Evolutionary conservation across 2,113 vertebrate species (phyloP).

Genomic region (Pelecanus crispus): DNA sequence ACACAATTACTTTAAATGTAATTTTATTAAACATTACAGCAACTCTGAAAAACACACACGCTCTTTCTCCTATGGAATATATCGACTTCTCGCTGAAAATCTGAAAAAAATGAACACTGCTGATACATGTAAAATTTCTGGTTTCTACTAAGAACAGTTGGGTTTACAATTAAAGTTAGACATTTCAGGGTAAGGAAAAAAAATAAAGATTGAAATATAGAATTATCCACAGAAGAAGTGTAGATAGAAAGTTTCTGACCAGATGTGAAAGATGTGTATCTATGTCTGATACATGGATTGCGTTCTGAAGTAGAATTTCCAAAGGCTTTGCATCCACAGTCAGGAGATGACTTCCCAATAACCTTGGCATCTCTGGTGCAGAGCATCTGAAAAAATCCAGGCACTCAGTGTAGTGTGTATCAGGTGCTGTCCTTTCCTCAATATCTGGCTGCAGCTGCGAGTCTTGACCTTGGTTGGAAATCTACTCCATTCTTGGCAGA

Average conservation of each 20-base stretch:
- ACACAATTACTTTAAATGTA: neutral
- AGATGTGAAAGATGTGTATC: neutral
- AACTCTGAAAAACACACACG: neutral
- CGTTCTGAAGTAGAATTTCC: neutral
- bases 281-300: neutral
- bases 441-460: neutral
- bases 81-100: neutral
- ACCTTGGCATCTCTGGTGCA: neutral
- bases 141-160: neutral
- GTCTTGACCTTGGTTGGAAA: neutral
- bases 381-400: neutral
- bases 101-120: neutral
- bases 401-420: accelerated
- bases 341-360: neutral
- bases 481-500: neutral
- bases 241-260: neutral
- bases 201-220: neutral
- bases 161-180: neutral
- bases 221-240: neutral
- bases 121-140: neutral
- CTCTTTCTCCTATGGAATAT: neutral
- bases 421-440: neutral
- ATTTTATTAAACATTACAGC: neutral
- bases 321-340: neutral
- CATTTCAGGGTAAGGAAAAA: neutral